Conservation (phyloP, 2,888 invertebrate genomes). For the Osmoderma eremita region DNA sequence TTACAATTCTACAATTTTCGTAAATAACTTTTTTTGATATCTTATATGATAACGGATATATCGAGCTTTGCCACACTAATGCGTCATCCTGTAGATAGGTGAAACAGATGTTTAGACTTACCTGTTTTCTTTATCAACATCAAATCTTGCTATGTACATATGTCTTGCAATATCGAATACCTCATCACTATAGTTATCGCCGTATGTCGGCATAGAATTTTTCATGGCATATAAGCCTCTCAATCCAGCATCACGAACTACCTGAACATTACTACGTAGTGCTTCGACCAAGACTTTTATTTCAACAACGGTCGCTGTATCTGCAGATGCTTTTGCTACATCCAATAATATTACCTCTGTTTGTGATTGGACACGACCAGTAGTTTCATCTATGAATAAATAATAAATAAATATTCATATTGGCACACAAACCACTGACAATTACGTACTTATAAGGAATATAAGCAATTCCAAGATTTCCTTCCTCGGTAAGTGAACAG, state of each 20-base stretch:
- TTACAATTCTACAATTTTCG: too few species aligned
- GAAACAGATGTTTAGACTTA: too few species aligned
- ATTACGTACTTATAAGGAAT: constrained; percentile 74
- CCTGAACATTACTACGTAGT: constrained; percentile 76
- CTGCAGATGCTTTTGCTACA: constrained; percentile 76
- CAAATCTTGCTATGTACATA: constrained; percentile 86
- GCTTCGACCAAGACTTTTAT: constrained; percentile 78
- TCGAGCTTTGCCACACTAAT: too few species aligned
- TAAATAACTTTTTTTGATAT: too few species aligned
- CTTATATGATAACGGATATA: too few species aligned
- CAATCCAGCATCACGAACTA: constrained; percentile 83
- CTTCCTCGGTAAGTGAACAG: constrained; percentile 81
- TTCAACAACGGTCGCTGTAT: constrained; percentile 74
- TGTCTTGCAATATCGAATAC: constrained; percentile 74
- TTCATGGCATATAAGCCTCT: constrained; percentile 75
- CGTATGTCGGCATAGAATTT: constrained; percentile 71
- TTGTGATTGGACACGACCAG: constrained; percentile 79
- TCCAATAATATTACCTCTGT: constrained; percentile 84
- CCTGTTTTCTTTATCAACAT: constrained; percentile 79
- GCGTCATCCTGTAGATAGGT: too few species aligned
- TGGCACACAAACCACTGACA: background rate
- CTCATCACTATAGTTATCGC: constrained; percentile 67
- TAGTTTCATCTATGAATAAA: constrained; percentile 66
- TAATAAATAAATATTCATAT: background rate
- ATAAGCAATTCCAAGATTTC: constrained; percentile 85